Base-by-base conservation (phyloP, 2,888 invertebrate species). In the Tribolium freemani region DNA sequence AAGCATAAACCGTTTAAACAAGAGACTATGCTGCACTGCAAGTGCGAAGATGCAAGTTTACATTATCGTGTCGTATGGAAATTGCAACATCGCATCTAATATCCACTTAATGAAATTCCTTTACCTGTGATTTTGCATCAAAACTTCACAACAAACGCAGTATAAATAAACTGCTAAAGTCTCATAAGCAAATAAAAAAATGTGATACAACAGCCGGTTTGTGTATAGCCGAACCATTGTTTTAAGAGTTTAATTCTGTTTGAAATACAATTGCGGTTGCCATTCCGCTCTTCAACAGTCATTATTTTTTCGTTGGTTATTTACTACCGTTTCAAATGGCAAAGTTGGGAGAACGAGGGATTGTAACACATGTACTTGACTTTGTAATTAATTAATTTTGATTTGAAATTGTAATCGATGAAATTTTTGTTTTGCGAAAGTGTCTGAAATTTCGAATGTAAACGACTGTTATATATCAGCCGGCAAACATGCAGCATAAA, bases 311-410 rank as follows among this genome's bases (percentile, higher is more conserved):
- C 26, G 1, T n/a, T 9, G 5, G 60, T 60, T 60, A 60, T 60
- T 60, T 60, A 60, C 48, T 60, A 46, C 48, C 21, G 48, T 60
- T 60, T 60, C 30, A 60, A 60, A 60, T 48, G 11, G 10, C 46
- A 48, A 45, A 44, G 57, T 58, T 58, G 44, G 44, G 31, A 3
- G 10, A 60, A 48, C 46, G 26, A 48, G 48, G 26, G 9, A 46
- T 60, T 26, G 60, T 60, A 60, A 48, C 60, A 48, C 60, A 48
- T 60, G 60, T 30, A 46, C 30, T 60, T 60, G 60, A 60, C 60
- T 60, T 21, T 11, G 48, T 60, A 60, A 60, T 48, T 60, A 60
- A 60, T 60, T 60, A 45, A 5, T 45, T 58, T 58, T 45, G 58
- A 58, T 58, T 58, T 20, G 5, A 26, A 26, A n/a, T 45, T 20